Evolutionary conservation across 2,888 invertebrate species (phyloP), one percentile per base, ranked within the genome.

Genomic region (Flexamia atlantica): DNA sequence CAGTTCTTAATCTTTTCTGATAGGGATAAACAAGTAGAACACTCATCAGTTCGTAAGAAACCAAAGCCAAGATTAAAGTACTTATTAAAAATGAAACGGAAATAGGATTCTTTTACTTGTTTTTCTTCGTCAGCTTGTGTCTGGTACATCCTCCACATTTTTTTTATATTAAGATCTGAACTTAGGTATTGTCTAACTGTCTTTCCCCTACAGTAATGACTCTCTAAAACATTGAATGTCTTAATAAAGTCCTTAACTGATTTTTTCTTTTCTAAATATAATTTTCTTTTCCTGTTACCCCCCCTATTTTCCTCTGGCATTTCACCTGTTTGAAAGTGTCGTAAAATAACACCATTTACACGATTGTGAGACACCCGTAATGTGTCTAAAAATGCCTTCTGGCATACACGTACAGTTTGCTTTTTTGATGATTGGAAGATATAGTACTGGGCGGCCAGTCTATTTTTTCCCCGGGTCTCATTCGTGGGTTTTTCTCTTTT

Each of bases 191-290:
- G 60, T 2, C 60, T 7, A 14, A 2, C 60, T 14, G 76, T 7
- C 76, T 76, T 76, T 10, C 76, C 25, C 42, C 76, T 76, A 76
- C 76, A 76, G 28, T 76, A 76, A 23, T 76, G 76, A n/a, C 28
- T 76, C n/a, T 76, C 76, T 46, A 76, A 23, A 14, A 46, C 42
- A 14, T 40, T 14, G 20, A 76, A 76, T 20, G 10, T 76, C 42
- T 76, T 46, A 23, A 76, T 76, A 28, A 76, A 76, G 4, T 40
- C 25, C 10, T 17, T 76, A 46, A 76, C 25, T 20, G 76, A 76
- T 23, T 25, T 28, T 46, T 76, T 40, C 23, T 42, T 76, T 7
- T 76, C 17, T 60, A 2, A 7, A 60, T 10, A 60, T 7, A 17
- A 7, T 4, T 10, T 60, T 14, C 1, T 25, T 17, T 46, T 46